These are phyloP conservation scores for Spongilla lacustris DNA, from an alignment of 37 sponge, comb jelly and placozoan genomes.

Conservation along the genomic window DNA sequence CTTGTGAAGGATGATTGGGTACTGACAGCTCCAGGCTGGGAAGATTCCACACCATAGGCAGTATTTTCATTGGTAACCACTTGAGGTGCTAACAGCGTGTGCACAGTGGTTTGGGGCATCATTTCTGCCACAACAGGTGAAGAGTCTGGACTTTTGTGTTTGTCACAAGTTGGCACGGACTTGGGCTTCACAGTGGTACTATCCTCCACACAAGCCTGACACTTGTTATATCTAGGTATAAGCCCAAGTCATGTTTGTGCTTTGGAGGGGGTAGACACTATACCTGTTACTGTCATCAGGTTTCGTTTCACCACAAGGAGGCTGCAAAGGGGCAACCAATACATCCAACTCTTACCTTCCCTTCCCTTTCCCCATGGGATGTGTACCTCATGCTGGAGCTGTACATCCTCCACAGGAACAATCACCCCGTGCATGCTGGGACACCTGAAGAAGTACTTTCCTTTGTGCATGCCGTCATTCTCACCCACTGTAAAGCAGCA, in stretches of 20 bases:
- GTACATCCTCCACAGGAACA: constrained; percentile 54
- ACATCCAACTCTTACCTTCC: not conserved
- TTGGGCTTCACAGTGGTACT: not conserved
- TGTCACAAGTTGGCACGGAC: not conserved
- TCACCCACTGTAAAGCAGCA: constrained; percentile 59
- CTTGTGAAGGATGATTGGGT: not conserved
- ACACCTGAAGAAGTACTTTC: constrained; percentile 85
- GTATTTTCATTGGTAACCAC: not conserved
- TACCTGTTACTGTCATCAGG: not conserved
- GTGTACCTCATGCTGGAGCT: constrained; percentile 15
- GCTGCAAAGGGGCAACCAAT: not conserved
- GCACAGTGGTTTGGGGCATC: not conserved
- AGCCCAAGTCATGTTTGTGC: not conserved
- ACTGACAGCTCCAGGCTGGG: not conserved
- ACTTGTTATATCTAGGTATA: not conserved
- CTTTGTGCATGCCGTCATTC: constrained; percentile 72
- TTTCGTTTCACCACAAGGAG: not conserved
- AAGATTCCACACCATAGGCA: not conserved
- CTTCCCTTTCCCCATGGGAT: too few species aligned
- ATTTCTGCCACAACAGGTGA: not conserved
- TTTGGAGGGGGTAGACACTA: not conserved
- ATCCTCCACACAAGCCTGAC: not conserved
- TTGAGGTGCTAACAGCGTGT: not conserved
- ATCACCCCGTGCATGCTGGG: constrained; percentile 73
- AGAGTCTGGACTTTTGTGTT: not conserved